Base-by-base conservation (phyloP, 1,140 invertebrate genomes). In the Scaptomyza graminum region DNA sequence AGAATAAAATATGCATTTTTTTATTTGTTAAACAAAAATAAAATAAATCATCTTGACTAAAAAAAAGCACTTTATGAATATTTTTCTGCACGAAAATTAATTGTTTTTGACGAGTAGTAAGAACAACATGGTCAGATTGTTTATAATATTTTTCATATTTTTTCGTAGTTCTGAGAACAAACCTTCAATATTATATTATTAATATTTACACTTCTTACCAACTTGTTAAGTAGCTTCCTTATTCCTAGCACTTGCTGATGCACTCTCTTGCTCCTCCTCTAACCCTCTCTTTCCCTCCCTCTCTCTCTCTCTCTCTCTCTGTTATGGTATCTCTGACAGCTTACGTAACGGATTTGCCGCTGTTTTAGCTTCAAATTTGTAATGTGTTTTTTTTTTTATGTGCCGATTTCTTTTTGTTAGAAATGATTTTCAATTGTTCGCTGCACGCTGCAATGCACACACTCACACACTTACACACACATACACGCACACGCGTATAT, bases 331-430 rank as follows among this genome's bases (percentile, higher is more conserved):
- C 16, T 47, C 15, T 47, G n/a, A 11, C 16, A 28, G 52, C 52
- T 71, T 71, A 71, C 68, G 68, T 71, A 59, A 71, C 51, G 34
- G 5, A 43, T 50, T 44, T 55, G 50, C 22, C 9, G 34, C 37
- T 39, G 25, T 12, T 57, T 44, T 64, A 34, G 59, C 44, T 41
- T 56, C 43, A 2, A 13, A 18, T 46, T 54, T 63, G 49, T 52
- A 12, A 13, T 39, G 41, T 16, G 50, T 49, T 50, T 51, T 44
- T 50, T 51, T 44, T 43, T 50, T 71, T 59, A 22, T 22, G 7
- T 66, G 68, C 37, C 68, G 66, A 71, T 59, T 66, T 71, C 41
- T 52, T 66, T 22, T 52, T 44, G 46, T 65, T 37, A 65, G 46
- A 70, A 64, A 39, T 28, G 46, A 34, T 52, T 71, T 59, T 52